Conservation (phyloP, 2,888 invertebrate genomes). For the Drosophila recens region DNA sequence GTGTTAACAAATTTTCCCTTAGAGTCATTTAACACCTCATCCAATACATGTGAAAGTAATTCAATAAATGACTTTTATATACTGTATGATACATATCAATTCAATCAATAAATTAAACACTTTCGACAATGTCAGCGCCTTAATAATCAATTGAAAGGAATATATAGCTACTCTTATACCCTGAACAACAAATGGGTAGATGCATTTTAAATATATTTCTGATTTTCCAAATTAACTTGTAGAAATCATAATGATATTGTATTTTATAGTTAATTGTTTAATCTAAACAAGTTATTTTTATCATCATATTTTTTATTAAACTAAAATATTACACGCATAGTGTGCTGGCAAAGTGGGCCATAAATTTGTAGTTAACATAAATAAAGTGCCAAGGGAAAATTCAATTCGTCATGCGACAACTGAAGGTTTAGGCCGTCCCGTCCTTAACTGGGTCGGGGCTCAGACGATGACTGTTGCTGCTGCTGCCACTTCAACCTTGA, state of each 20-base stretch:
- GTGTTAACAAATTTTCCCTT: conserved; percentile 38
- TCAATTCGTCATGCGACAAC: conserved; percentile 48
- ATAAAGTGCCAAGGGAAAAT: conserved; percentile 11
- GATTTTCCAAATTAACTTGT: too few species aligned
- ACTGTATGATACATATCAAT: neutral
- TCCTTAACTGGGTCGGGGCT: conserved; percentile 51
- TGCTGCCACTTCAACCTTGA: conserved; percentile 68
- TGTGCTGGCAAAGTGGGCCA: conserved; percentile 24
- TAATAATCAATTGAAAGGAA: conserved; percentile 1
- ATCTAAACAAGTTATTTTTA: too few species aligned
- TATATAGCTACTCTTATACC: neutral
- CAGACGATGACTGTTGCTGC: conserved; percentile 23
- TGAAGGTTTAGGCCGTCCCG: conserved; percentile 35
- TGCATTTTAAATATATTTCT: too few species aligned
- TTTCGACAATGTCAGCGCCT: conserved; percentile 16
- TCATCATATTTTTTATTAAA: neutral
- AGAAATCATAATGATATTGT: too few species aligned
- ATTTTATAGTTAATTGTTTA: too few species aligned
- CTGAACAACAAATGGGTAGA: neutral
- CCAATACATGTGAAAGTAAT: conserved; percentile 16
- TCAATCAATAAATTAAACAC: conserved; percentile 3
- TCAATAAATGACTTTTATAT: conserved; percentile 27
- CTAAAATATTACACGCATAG: neutral
- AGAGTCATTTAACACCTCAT: conserved; percentile 52
- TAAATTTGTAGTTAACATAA: conserved; percentile 24